Evolutionary conservation across 2,888 invertebrate genomes (phyloP).

Genomic region (Pherbina coryleti): DNA sequence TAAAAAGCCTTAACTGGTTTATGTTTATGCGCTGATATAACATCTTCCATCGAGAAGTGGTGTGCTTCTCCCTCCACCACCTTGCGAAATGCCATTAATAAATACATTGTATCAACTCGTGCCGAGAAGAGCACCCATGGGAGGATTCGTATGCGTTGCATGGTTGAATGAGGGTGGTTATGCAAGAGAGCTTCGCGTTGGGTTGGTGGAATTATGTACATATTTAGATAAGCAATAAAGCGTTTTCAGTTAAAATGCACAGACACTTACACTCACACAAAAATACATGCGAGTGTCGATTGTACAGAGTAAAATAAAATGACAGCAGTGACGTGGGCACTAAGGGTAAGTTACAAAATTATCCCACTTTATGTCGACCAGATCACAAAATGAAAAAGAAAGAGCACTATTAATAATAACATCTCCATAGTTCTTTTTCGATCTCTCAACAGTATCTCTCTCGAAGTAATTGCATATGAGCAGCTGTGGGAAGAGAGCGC

Average conservation of each 20-base stretch:
- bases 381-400: too few species aligned
- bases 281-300: neutral
- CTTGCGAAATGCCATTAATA: neutral
- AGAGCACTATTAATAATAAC: too few species aligned
- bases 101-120: conserved; percentile 21
- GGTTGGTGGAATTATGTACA: conserved; percentile 12
- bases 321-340: too few species aligned
- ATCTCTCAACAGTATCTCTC: too few species aligned
- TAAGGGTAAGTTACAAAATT: too few species aligned
- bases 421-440: too few species aligned
- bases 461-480: too few species aligned
- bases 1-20: conserved; percentile 34
- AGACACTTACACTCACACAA: neutral
- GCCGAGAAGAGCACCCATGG: conserved; percentile 18
- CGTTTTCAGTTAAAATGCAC: conserved; percentile 16
- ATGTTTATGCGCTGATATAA: conserved; percentile 15
- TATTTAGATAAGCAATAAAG: conserved; percentile 36
- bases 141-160: neutral
- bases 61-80: neutral
- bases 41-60: neutral
- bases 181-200: neutral
- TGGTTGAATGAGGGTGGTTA: neutral
- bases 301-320: neutral
- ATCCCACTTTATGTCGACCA: too few species aligned
- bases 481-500: too few species aligned